A percentile compares a stretch with the other conserved stretches of the same genome.
Evolutionary conservation across 2,888 invertebrate genomes (phyloP).

Genomic region (Orthonychiurus folsomi): DNA sequence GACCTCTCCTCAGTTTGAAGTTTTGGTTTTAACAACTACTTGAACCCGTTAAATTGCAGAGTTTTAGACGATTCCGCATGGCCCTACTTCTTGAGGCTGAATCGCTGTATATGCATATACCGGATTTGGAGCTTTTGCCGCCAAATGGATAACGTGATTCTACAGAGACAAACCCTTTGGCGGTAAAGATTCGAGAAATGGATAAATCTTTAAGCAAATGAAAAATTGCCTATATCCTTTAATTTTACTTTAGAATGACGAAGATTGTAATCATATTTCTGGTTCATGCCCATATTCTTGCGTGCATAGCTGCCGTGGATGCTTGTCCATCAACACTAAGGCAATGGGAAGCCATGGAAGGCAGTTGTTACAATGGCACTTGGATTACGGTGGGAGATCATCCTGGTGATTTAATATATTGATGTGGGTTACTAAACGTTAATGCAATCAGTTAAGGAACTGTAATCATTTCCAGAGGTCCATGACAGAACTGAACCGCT

Average conservation of each 20-base stretch:
- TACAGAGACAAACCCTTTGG: conserved; percentile 18
- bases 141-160: conserved; percentile 8
- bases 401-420: neutral
- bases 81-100: conserved; percentile 18
- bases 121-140: conserved; percentile 16
- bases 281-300: neutral
- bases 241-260: neutral
- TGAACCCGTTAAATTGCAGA: too few species aligned
- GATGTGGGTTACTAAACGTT: neutral
- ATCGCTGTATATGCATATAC: conserved; percentile 18
- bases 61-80: neutral
- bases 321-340: conserved; percentile 9
- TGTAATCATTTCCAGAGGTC: neutral
- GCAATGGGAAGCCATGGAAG: neutral
- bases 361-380: neutral
- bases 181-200: conserved; percentile 10
- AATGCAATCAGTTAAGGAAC: neutral
- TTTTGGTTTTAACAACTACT: too few species aligned
- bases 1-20: too few species aligned
- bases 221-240: neutral
- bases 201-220: neutral
- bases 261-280: neutral
- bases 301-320: conserved; percentile 5
- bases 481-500: neutral
- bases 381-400: conserved; percentile 2